Evolutionary conservation across 64 coral and sea anemone species (phyloP), one percentile per base, ranked within the genome.

Genomic region (Pocillopora damicornis): DNA sequence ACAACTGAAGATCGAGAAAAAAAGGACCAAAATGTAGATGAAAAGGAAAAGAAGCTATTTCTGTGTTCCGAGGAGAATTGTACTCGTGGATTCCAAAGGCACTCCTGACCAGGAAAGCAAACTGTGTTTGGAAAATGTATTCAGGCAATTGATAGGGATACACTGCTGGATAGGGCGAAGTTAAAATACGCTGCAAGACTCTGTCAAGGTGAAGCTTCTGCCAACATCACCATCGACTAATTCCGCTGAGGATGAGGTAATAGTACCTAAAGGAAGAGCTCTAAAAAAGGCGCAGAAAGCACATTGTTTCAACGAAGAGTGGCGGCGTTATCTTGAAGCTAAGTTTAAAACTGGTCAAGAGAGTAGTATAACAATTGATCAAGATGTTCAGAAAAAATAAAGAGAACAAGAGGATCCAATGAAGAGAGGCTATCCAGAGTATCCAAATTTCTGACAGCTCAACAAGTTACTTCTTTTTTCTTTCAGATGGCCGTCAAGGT

Each of bases 391-490:
- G n/a, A 81, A n/a, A 62, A 89, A 89, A 81, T 89, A 77, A 9
- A 63, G 25, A 37, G 75, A 9, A 76, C 76, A 13, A 25, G 0
- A 0, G 81, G 11, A 51, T 12, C 25, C 12, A 83, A 94, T 87
- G 88, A 82, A 0, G 58, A 79, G 51, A 61, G 65, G 2, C 37
- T 79, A 42, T 79, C 80, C 34, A 58, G n/a, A 17, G 75, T 79
- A 58, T 89, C 61, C 1, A 76, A 89, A 79, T 79, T 89, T 57
- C 62, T 72, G 35, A 89, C 76, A 42, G 76, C 87, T 58, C 87
- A 89, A 67, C 87, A 89, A 89, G 78, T 80, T 13, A 38, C 60
- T 76, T 89, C 76, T 26, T 89, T 79, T 73, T 89, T 89, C 62
- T 89, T 61, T 12, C 59, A 61, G 59, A 58, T 72, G 42, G 87